Conservation (phyloP, 1,140 invertebrate species). For the Marisa cornuarietis region DNA sequence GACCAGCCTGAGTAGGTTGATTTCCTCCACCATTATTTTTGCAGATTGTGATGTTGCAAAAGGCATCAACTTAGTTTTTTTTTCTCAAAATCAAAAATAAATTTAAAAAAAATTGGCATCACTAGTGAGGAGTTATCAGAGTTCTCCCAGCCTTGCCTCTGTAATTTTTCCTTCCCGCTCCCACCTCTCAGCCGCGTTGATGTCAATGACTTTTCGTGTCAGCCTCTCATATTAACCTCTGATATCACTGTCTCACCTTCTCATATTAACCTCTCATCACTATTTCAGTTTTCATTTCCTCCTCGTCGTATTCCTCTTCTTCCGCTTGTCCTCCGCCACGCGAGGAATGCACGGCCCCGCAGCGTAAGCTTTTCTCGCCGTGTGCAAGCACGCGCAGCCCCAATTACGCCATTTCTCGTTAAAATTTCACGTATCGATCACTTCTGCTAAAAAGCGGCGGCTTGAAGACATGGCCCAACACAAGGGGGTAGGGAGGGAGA, state of each 20-base stretch:
- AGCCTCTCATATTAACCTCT: neutral
- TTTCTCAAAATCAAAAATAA: too few species aligned
- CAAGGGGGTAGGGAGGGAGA: too few species aligned
- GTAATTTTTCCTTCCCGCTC: conserved; percentile 1
- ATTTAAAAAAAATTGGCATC: too few species aligned
- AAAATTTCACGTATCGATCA: too few species aligned
- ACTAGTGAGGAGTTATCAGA: neutral
- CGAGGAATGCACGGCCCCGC: too few species aligned
- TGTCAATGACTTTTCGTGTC: neutral
- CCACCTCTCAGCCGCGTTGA: neutral
- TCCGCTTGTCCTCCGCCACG: neutral
- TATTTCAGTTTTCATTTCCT: neutral
- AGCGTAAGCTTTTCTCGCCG: too few species aligned
- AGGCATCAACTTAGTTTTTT: too few species aligned
- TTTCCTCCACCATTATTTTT: too few species aligned
- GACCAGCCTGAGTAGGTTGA: too few species aligned
- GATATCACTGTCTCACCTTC: neutral
- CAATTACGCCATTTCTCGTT: neutral
- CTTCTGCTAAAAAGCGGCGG: too few species aligned
- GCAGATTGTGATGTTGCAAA: too few species aligned
- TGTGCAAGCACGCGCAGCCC: neutral
- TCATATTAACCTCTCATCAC: neutral
- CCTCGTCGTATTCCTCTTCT: neutral
- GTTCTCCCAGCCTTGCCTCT: neutral
- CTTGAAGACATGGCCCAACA: too few species aligned